Evolutionary conservation across 2,113 vertebrate genomes (phyloP).

Genomic region (Oncorhynchus nerka): DNA sequence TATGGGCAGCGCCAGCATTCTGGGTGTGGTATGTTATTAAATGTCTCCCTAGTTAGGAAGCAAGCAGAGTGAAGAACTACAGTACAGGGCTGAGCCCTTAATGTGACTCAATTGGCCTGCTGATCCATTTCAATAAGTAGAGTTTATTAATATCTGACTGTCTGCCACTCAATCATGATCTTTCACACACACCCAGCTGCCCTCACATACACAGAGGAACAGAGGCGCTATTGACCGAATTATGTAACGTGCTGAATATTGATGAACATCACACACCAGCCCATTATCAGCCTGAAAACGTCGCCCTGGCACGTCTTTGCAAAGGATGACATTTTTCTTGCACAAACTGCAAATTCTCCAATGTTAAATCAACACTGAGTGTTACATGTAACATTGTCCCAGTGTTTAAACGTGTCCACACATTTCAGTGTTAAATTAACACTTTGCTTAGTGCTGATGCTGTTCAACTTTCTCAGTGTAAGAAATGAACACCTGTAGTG

Average conservation of each 20-base stretch:
- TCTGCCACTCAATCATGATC: slow-evolving; percentile 32
- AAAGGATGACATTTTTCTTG: too few relatives aligned
- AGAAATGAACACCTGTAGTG: too few relatives aligned
- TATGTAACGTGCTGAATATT: slow-evolving; percentile 64
- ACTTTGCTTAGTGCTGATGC: too few relatives aligned
- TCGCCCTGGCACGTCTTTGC: too few relatives aligned
- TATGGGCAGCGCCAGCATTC: slow-evolving; percentile 4
- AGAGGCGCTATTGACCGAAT: slow-evolving; percentile 51
- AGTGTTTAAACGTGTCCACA: too few relatives aligned
- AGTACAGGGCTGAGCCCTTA: neutral
- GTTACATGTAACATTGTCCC: too few relatives aligned
- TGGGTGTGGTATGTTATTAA: too few relatives aligned
- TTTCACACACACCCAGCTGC: slow-evolving; percentile 14
- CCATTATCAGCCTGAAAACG: too few relatives aligned
- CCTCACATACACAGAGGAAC: slow-evolving; percentile 29
- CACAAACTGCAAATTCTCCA: too few relatives aligned
- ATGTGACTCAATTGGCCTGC: neutral
- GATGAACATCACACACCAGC: slow-evolving; percentile 40
- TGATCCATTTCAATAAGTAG: neutral
- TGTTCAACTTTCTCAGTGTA: too few relatives aligned
- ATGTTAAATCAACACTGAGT: too few relatives aligned
- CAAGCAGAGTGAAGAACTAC: neutral
- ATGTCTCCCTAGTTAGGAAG: neutral
- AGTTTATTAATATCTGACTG: slow-evolving; percentile 30
- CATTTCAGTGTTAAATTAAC: too few relatives aligned